Evolutionary conservation across 2,888 invertebrate genomes (phyloP).

Genomic region (Ectropis crepuscularia): DNA sequence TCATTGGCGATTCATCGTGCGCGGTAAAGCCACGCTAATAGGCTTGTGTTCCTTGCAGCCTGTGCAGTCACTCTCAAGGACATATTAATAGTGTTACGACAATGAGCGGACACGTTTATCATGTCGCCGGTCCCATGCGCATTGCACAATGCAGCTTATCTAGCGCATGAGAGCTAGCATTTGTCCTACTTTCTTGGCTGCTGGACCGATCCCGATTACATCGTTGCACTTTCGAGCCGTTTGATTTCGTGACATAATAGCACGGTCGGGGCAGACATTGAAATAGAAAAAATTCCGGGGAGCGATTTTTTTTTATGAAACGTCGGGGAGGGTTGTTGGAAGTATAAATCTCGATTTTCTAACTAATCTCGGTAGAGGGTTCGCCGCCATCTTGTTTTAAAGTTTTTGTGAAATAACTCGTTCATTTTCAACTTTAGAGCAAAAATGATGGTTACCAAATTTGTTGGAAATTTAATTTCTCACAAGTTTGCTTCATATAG

Average conservation of each 20-base stretch:
- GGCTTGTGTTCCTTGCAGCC: constrained; percentile 51
- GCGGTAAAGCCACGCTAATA: constrained; percentile 47
- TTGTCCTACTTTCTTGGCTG: constrained; percentile 71
- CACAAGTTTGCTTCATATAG: no score
- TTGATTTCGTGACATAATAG: constrained; percentile 62
- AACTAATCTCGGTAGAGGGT: no score
- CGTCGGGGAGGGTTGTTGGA: no score
- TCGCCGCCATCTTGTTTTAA: no score
- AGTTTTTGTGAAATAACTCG: no score
- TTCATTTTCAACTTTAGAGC: no score
- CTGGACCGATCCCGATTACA: constrained; percentile 56
- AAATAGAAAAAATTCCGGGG: no score
- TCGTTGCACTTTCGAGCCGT: constrained; percentile 62
- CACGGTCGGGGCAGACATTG: no score
- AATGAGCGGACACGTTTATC: constrained; percentile 72
- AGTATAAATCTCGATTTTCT: no score
- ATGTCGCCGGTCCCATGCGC: constrained; percentile 61
- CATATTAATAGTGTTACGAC: constrained; percentile 72
- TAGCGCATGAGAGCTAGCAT: constrained; percentile 70
- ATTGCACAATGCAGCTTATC: constrained; percentile 80
- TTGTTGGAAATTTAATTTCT: no score
- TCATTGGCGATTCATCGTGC: constrained; percentile 51
- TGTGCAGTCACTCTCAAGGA: constrained; percentile 68
- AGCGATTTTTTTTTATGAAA: no score
- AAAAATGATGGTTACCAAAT: no score